Evolutionary conservation across 2,888 invertebrate genomes (phyloP), one percentile per base, ranked within the genome.

Genomic region (Phengaris alcon): DNA sequence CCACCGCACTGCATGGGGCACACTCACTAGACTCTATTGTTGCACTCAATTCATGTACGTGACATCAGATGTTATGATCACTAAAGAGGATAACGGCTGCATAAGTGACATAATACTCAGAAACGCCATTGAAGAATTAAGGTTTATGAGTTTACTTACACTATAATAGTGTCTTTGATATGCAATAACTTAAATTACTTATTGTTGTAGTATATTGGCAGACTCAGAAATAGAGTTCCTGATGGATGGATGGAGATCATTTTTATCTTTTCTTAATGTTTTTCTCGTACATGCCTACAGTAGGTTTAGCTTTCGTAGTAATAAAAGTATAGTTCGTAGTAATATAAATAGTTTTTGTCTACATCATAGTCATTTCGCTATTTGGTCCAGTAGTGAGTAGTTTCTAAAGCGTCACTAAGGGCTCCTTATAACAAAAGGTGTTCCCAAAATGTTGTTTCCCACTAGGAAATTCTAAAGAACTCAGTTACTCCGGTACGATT

Each of bases 21-120:
- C 48, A 22, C 51, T 52, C n/a, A 35, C 68, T 48, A 64, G 51
- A 51, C 54, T 52, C 48, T 54, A 57, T 69, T 75, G 55, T 57
- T 59, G 69, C 75, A 70, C 75, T 48, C 15, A 35, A 55, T 69
- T 55, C 75, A 35, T 70, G 70, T 48, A 70, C 70, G 75, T 70
- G 75, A 70, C 75, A 55, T 69, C 54, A 68, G 68, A 69, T 75
- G 70, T 70, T 70, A 70, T 75, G 70, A 70, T 54, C 52, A n/a
- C 52, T 44, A 68, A 44, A 68, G 68, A 68, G 52, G 69, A 48
- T 69, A 48, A 69, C 48, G 46, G 13, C 69, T 48, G 64, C 5
- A 22, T 59, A 22, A 59, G 59, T 64, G 64, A 59, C 59, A 22
- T 59, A 3, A 22, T 59, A 64, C 64, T 35, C 64, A 64, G 64